A percentile compares a stretch with the other conserved stretches of the same genome.
These are phyloP conservation scores for Beroe ovata DNA, from an alignment of 37 sponge, comb jelly and placozoan species.

Conservation along the genomic window DNA sequence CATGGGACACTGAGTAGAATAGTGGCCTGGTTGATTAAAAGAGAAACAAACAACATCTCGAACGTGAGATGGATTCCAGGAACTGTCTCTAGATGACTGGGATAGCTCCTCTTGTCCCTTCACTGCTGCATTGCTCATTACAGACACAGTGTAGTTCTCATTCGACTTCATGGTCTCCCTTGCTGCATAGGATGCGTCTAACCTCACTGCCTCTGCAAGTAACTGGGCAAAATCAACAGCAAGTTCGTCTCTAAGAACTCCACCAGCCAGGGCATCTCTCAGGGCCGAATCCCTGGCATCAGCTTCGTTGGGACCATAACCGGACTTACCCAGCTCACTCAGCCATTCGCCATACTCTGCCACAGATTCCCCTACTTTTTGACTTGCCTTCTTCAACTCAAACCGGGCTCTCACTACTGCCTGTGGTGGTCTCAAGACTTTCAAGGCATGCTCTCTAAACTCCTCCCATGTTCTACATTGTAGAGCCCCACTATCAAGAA, in stretches of 20 bases:
- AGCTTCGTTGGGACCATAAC: background rate
- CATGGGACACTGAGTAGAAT: too few species aligned
- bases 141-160: too few species aligned
- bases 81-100: too few species aligned
- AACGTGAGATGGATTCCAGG: too few species aligned
- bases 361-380: background rate
- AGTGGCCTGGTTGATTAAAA: too few species aligned
- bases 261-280: conserved; percentile 23
- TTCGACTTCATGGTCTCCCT: too few species aligned
- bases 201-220: too few species aligned
- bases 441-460: background rate
- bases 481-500: background rate
- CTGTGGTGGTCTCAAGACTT: background rate
- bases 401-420: conserved; percentile 3
- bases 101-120: too few species aligned
- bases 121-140: too few species aligned
- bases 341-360: background rate
- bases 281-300: background rate
- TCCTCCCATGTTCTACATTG: background rate
- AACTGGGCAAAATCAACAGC: background rate
- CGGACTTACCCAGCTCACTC: background rate
- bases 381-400: conserved; percentile 2
- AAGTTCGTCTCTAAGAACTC: conserved; percentile 14
- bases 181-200: too few species aligned
- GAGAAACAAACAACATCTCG: too few species aligned